Conservation (phyloP, 2,113 vertebrate species). For the Malaclemys terrapin region DNA sequence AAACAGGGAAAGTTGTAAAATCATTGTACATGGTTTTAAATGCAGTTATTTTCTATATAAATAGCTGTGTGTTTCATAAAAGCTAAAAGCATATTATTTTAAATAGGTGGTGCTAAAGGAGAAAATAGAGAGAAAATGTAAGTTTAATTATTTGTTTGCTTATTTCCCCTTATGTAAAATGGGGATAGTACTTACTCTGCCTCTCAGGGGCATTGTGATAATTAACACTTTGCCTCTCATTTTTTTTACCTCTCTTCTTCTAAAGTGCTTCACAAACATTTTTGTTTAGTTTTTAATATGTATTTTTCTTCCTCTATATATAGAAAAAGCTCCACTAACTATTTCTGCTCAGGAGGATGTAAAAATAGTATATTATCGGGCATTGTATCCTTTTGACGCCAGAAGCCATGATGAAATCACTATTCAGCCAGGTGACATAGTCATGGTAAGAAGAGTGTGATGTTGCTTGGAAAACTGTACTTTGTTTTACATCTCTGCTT, state of each 20-base stretch:
- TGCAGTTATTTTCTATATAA: background rate
- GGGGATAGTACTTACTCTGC: background rate
- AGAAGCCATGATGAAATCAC: constrained; percentile 98
- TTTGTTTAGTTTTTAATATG: background rate
- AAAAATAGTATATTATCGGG: constrained; percentile 96
- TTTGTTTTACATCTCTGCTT: background rate
- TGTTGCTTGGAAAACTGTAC: background rate
- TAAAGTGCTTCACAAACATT: background rate
- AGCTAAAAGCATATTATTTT: background rate
- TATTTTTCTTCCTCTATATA: constrained; percentile 21
- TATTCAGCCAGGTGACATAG: constrained; percentile 94
- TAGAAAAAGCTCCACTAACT: constrained; percentile 87
- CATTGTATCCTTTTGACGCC: constrained; percentile 96
- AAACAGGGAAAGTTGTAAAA: background rate
- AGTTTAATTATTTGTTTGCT: background rate
- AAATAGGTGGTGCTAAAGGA: background rate
- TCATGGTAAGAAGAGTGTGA: constrained; percentile 88
- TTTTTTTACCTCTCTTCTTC: background rate
- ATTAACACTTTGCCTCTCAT: background rate
- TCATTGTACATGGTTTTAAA: background rate
- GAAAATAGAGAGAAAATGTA: background rate
- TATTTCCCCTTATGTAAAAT: background rate
- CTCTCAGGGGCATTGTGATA: background rate
- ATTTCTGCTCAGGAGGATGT: constrained; percentile 89
- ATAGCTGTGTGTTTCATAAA: background rate